A percentile compares a stretch with the other conserved stretches of the same genome.
These are phyloP conservation scores for Fragum fragum DNA, from an alignment of 2,888 invertebrate genomes.

Conservation along the genomic window DNA sequence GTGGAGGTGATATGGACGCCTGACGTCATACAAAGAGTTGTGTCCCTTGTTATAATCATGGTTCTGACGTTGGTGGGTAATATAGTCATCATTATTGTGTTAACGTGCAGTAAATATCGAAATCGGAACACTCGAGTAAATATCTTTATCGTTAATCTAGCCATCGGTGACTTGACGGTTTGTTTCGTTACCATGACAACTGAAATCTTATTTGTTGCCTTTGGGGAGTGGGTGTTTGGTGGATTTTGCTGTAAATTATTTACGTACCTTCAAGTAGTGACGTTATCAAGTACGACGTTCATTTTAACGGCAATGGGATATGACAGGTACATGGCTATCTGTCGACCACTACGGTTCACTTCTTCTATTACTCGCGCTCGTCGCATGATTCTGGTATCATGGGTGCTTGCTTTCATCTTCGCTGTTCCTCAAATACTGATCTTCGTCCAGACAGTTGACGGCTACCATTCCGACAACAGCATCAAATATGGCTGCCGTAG, in stretches of 20 bases:
- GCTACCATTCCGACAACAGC: constrained; percentile 82
- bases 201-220: constrained; percentile 87
- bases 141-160: constrained; percentile 87
- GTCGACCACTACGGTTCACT: constrained; percentile 85
- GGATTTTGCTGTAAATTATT: constrained; percentile 86
- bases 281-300: constrained; percentile 87
- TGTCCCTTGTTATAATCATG: constrained; percentile 86
- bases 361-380: constrained; percentile 83
- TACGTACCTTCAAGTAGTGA: constrained; percentile 86
- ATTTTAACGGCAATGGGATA: constrained; percentile 87
- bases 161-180: constrained; percentile 87
- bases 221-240: constrained; percentile 87
- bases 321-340: constrained; percentile 87
- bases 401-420: constrained; percentile 86
- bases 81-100: constrained; percentile 85
- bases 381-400: constrained; percentile 85
- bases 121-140: constrained; percentile 86
- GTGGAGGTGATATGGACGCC: constrained; percentile 84
- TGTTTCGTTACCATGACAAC: constrained; percentile 87
- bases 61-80: constrained; percentile 86
- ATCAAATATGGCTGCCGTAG: constrained; percentile 84
- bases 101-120: constrained; percentile 85
- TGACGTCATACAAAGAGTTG: constrained; percentile 86
- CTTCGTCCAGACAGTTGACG: constrained; percentile 85
- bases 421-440: constrained; percentile 87